Base-by-base conservation (phyloP, 2,113 vertebrate genomes). In the Uria aalge region DNA sequence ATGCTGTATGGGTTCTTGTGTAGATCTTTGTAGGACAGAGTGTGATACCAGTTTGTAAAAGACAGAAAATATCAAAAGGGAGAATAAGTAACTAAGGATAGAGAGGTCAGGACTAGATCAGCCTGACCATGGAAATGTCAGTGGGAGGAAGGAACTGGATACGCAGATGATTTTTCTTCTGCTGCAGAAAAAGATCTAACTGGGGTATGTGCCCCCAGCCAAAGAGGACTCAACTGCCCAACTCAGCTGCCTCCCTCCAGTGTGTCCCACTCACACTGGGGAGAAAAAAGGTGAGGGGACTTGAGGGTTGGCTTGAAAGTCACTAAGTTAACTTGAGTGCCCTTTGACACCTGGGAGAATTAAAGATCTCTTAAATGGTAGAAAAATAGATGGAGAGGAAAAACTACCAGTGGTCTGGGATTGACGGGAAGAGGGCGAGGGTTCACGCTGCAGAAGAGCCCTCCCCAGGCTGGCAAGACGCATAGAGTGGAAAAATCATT, bases 361-460 rank as follows among this genome's bases (percentile, higher is more conserved):
- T 41, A 38, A 85, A 66, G 3, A 5, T 53, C 13, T 19, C 13
- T 86, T 76, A 12, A 69, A 17, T 9, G 30, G 15, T 6, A 87
- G 57, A 73, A 66, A 84, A 76, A 38, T 2, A 63, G 53, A 47
- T 22, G 32, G 30, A 64, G 36, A 84, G 12, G 21, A 45, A 66
- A 82, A 72, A 11, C 17, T 91, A 36, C 7, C 27, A 4, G 57
- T 52, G 40, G 12, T 18, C 26, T 77, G 22, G 5, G 21, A 53
- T 12, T 92, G 62, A 88, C 83, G n/a, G 57, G 41, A 84, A 30
- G 43, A 67, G 20, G 30, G 36, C 11, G 12, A 73, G 34, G 27
- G 9, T 4, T 47, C 23, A 8, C 0, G 1, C 13, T 29, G 8
- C 62, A 16, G 30, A 60, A 53, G 27, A 87, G 6, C 2, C 6